Conservation (phyloP, 2,797 vertebrate species). For the Ceyx erithaca region DNA sequence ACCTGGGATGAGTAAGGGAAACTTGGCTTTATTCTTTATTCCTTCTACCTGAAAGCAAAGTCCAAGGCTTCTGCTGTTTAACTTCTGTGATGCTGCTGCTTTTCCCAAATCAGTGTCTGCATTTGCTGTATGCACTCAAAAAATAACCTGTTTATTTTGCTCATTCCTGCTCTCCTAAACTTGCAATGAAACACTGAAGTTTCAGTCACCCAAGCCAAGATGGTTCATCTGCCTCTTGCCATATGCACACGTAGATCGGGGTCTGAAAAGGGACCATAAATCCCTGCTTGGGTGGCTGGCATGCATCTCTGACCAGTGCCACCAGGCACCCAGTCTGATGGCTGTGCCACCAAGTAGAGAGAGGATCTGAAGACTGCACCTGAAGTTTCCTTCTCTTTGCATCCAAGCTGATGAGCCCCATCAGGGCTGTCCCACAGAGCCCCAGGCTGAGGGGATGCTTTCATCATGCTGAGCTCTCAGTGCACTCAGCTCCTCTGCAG, state of each 20-base stretch:
- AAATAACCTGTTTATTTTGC: not conserved
- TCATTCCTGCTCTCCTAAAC: rapidly evolving
- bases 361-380: not conserved
- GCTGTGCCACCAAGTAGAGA: rapidly evolving
- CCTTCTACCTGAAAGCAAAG: not conserved
- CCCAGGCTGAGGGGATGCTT: not conserved
- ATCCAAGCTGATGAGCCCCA: rapidly evolving
- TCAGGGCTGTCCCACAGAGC: not conserved
- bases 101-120: not conserved
- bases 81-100: not conserved
- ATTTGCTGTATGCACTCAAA: not conserved
- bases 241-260: rapidly evolving
- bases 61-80: not conserved
- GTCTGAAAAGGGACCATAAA: not conserved
- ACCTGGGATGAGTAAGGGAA: rapidly evolving
- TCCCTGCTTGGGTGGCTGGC: not conserved
- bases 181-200: not conserved
- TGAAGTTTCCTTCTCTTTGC: not conserved
- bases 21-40: not conserved
- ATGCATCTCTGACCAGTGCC: rapidly evolving
- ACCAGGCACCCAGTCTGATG: not conserved
- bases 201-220: not conserved
- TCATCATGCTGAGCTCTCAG: rapidly evolving
- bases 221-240: not conserved
- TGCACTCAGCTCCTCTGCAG: rapidly evolving